phyloP scores from a whole-genome alignment of 2,113 vertebrate species.

The Toxotes jaculatrix region DNA sequence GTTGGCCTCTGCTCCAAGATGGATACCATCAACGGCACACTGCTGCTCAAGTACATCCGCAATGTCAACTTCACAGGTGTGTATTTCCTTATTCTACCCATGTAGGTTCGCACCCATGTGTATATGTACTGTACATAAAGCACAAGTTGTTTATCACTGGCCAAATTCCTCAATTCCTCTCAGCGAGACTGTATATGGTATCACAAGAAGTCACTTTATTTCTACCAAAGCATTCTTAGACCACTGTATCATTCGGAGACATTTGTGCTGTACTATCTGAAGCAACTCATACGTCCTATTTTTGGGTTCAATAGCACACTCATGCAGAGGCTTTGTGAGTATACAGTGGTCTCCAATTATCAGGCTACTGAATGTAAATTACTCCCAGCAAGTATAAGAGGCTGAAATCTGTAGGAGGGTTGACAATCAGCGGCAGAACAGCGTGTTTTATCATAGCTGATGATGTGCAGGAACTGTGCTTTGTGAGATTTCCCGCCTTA shows the following conservation, averaged over 20 bases:
- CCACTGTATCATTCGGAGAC: neutral
- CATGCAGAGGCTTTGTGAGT: slow-evolving; percentile 21
- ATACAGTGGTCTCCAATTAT: slow-evolving; percentile 47
- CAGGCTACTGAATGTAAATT: slow-evolving; percentile 52
- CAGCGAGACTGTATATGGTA: neutral
- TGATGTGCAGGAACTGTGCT: slow-evolving; percentile 47
- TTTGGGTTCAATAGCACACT: slow-evolving; percentile 25
- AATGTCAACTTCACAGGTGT: slow-evolving; percentile 95
- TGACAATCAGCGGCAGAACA: slow-evolving; percentile 54
- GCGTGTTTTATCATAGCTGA: slow-evolving; percentile 44
- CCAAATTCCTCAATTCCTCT: neutral
- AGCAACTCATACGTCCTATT: neutral
- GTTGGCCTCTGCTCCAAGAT: slow-evolving; percentile 92
- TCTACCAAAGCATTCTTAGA: neutral
- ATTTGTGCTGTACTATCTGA: neutral
- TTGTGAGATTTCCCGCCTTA: slow-evolving; percentile 56
- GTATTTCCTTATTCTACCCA: slow-evolving; percentile 43
- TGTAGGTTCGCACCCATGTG: neutral
- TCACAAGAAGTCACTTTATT: neutral
- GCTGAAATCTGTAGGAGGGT: slow-evolving; percentile 50
- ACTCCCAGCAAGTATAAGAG: slow-evolving; percentile 37
- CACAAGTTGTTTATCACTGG: neutral
- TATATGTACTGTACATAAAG: neutral
- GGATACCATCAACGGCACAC: slow-evolving; percentile 91
- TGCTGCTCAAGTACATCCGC: slow-evolving; percentile 95